A percentile compares a stretch with the other conserved stretches of the same genome.
Evolutionary conservation across 2,888 invertebrate genomes (phyloP).

Genomic region (Nephrotoma guestfalica): DNA sequence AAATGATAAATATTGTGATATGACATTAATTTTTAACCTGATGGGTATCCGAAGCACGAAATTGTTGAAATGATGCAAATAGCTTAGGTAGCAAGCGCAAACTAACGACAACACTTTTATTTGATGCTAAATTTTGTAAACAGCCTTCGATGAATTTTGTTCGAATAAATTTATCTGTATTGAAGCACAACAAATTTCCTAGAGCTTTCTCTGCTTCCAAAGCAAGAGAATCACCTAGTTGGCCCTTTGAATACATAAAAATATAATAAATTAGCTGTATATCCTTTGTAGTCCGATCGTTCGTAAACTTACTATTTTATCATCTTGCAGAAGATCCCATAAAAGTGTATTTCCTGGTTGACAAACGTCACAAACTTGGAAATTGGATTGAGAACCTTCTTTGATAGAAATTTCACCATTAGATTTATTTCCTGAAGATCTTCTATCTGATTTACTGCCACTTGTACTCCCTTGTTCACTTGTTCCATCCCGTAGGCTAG

Average conservation of each 20-base stretch:
- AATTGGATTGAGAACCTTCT: slow-evolving; percentile 20
- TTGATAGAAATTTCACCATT: slow-evolving; percentile 3
- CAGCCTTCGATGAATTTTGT: slow-evolving; percentile 94
- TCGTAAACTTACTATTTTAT: slow-evolving; percentile 45
- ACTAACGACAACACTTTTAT: slow-evolving; percentile 82
- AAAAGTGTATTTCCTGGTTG: slow-evolving; percentile 82
- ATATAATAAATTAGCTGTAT: neutral
- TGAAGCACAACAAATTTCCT: slow-evolving; percentile 77
- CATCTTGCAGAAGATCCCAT: slow-evolving; percentile 89
- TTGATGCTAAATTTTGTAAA: slow-evolving; percentile 73
- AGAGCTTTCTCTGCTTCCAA: slow-evolving; percentile 89
- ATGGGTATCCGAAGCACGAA: slow-evolving; percentile 75
- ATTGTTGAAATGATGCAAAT: slow-evolving; percentile 80
- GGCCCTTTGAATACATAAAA: slow-evolving; percentile 39
- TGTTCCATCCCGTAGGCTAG: slow-evolving; percentile 6
- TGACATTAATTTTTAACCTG: slow-evolving; percentile 33
- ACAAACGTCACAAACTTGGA: slow-evolving; percentile 51
- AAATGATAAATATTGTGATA: slow-evolving; percentile 7
- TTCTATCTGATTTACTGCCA: slow-evolving; percentile 24
- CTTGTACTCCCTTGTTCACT: slow-evolving; percentile 17
- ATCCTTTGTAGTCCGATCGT: neutral
- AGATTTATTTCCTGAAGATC: slow-evolving; percentile 18
- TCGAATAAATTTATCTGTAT: slow-evolving; percentile 74
- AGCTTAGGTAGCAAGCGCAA: slow-evolving; percentile 77
- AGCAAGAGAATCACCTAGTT: slow-evolving; percentile 78